A percentile compares a stretch with the other conserved stretches of the same genome.
Evolutionary conservation across 2,888 invertebrate genomes (phyloP).

Genomic region (Scrobipalpa atriplicella): DNA sequence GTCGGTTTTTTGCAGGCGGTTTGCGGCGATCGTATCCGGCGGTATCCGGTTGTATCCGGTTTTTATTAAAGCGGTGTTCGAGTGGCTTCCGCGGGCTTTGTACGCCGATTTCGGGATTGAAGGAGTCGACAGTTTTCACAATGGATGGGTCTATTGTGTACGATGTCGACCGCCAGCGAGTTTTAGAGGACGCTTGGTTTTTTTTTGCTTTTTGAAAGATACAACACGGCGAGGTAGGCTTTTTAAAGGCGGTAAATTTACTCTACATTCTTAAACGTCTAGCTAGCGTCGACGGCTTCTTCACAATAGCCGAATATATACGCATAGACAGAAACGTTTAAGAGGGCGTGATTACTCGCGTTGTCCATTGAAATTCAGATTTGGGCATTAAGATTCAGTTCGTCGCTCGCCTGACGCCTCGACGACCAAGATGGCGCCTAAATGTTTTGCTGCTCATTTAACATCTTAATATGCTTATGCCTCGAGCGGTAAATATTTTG

Average conservation of each 20-base stretch:
- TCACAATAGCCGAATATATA: conserved; percentile 1
- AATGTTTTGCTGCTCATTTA: conserved; percentile 60
- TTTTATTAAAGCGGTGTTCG: conserved; percentile 75
- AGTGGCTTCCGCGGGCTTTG: conserved; percentile 75
- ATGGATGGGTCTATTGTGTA: conserved; percentile 25
- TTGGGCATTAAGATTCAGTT: conserved; percentile 56
- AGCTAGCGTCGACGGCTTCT: background rate
- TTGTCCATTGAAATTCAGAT: conserved; percentile 62
- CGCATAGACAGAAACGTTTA: conserved; percentile 7
- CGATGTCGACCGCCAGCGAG: conserved; percentile 12
- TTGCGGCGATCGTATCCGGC: conserved; percentile 67
- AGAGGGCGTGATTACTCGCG: conserved; percentile 20
- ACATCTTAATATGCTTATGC: conserved; percentile 44
- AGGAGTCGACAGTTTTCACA: conserved; percentile 26
- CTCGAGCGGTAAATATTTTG: conserved; percentile 7
- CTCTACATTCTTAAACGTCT: background rate
- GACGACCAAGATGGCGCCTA: conserved; percentile 39
- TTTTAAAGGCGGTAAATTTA: background rate
- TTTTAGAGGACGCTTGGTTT: conserved; percentile 17
- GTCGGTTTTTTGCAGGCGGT: conserved; percentile 50
- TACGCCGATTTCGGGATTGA: conserved; percentile 54
- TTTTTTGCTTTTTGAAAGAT: background rate
- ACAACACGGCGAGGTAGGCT: background rate
- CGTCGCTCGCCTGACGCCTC: background rate
- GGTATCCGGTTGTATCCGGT: conserved; percentile 65